Conservation (phyloP, 1,140 invertebrate species). For the Orchesella cincta region DNA sequence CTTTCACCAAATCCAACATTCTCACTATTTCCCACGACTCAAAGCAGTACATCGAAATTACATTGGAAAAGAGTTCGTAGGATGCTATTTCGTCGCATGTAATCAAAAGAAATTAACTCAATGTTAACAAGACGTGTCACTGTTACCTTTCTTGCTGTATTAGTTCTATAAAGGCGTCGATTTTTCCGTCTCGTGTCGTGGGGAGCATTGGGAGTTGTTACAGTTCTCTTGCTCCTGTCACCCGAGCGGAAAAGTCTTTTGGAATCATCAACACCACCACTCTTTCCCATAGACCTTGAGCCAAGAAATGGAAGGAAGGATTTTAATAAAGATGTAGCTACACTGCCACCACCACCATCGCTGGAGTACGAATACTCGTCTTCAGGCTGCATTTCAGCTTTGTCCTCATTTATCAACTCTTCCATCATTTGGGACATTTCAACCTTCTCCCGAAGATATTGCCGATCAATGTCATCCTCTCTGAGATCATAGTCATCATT, state of each 20-base stretch:
- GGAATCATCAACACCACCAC: neutral
- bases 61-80: neutral
- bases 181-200: no score
- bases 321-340: neutral
- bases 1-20: conserved; percentile 22
- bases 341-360: neutral
- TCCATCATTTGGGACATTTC: conserved; percentile 8
- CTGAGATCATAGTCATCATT: neutral
- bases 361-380: neutral
- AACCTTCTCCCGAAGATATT: neutral
- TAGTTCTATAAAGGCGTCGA: no score
- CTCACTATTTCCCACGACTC: conserved; percentile 22
- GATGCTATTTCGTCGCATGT: no score
- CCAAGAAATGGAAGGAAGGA: neutral
- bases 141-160: no score
- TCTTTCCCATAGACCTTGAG: neutral
- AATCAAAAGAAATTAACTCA: no score
- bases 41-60: neutral
- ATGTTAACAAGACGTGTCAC: no score
- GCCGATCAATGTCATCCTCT: neutral
- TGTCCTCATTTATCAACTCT: neutral
- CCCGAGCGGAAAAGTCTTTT: no score
- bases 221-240: neutral
- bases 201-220: no score
- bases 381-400: neutral